phyloP scores from a whole-genome alignment of 2,113 vertebrate species.

The Clarias magur region DNA sequence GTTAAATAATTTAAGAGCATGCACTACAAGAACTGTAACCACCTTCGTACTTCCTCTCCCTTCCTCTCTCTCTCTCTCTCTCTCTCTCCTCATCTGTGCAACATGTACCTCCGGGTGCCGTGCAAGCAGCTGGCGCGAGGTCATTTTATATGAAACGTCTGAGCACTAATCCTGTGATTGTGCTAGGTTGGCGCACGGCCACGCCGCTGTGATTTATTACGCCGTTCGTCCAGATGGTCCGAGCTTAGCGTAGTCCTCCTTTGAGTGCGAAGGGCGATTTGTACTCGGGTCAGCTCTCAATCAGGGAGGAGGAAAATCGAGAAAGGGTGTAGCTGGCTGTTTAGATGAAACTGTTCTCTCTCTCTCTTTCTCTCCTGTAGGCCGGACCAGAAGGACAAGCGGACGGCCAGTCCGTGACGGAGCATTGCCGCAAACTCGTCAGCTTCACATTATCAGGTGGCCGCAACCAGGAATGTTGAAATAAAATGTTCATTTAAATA shows the following conservation, averaged over 20 bases:
- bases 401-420: constrained; percentile 79
- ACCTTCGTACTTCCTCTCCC: not conserved
- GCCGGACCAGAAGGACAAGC: constrained; percentile 76
- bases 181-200: constrained; percentile 25
- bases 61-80: not conserved
- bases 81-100: not conserved
- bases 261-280: constrained; percentile 3
- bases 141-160: constrained; percentile 39
- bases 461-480: not conserved
- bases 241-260: not conserved
- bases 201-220: constrained; percentile 11
- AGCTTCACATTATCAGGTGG: constrained; percentile 95
- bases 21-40: not conserved
- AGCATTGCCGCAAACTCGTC: constrained; percentile 86
- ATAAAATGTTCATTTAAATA: not conserved
- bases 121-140: constrained; percentile 28
- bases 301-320: not conserved
- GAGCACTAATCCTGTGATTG: constrained; percentile 41
- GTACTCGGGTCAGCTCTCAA: not conserved
- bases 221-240: constrained; percentile 1
- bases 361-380: constrained; percentile 63
- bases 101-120: not conserved
- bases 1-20: constrained; percentile 40
- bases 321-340: not conserved
- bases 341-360: not conserved